These are phyloP conservation scores for Calameuta idolon DNA, from an alignment of 2,888 invertebrate species.

Conservation along the genomic window DNA sequence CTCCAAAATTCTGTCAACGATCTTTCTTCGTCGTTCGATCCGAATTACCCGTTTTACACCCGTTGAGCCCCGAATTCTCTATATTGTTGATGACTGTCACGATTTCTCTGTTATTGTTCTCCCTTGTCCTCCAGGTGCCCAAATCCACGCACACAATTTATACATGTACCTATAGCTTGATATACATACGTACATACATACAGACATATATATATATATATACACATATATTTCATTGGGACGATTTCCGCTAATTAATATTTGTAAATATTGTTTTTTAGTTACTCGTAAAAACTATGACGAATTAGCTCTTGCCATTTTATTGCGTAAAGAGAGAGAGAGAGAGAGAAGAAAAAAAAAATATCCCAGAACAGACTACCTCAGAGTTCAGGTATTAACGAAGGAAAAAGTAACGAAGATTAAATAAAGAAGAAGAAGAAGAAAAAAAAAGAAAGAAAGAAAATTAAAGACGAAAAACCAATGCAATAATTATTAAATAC, in stretches of 20 bases:
- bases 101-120: not conserved
- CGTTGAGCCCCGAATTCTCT: not conserved
- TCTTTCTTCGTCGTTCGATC: not conserved
- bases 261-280: slow-evolving; percentile 27
- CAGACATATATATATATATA: slow-evolving; percentile 21
- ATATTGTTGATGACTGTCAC: not conserved
- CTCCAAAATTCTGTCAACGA: slow-evolving; percentile 17
- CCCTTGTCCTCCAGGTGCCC: not conserved
- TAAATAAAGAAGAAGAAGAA: slow-evolving; percentile 34
- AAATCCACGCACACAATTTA: not conserved
- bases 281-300: slow-evolving; percentile 42
- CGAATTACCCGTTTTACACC: not conserved
- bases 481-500: slow-evolving; percentile 58
- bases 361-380: slow-evolving; percentile 65
- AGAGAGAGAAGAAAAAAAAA: slow-evolving; percentile 10
- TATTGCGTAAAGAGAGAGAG: slow-evolving; percentile 44
- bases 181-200: slow-evolving; percentile 11
- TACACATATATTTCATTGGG: slow-evolving; percentile 32
- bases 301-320: slow-evolving; percentile 62
- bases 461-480: slow-evolving; percentile 46
- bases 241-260: slow-evolving; percentile 32
- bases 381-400: slow-evolving; percentile 66
- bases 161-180: slow-evolving; percentile 37
- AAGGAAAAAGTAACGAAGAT: slow-evolving; percentile 42
- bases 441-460: slow-evolving; percentile 45